Evolutionary conservation across 2,113 vertebrate genomes (phyloP).

Genomic region (Phrynocephalus versicolor): DNA sequence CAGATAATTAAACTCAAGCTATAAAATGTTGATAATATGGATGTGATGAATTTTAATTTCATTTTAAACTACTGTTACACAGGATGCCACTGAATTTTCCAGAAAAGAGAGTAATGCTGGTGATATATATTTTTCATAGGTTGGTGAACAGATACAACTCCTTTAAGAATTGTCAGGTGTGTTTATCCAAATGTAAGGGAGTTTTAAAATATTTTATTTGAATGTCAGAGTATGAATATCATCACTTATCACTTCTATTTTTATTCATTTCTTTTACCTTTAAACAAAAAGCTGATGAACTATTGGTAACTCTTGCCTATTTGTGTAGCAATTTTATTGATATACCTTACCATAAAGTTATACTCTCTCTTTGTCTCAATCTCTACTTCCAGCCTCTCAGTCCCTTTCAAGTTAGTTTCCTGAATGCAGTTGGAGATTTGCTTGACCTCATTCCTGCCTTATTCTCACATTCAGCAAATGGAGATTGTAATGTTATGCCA

Average conservation of each 20-base stretch:
- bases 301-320: not conserved
- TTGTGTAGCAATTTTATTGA: not conserved
- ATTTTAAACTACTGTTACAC: not conserved
- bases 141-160: not conserved
- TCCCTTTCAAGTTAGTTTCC: slow-evolving; percentile 82
- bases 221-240: not conserved
- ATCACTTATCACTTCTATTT: not conserved
- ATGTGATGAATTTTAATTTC: too few relatives aligned
- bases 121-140: not conserved
- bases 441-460: slow-evolving; percentile 88
- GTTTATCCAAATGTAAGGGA: not conserved
- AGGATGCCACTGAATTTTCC: not conserved
- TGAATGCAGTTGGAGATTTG: slow-evolving; percentile 87
- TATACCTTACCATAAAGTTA: not conserved
- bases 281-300: not conserved
- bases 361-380: not conserved
- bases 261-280: not conserved
- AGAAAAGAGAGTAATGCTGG: not conserved
- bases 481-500: slow-evolving; percentile 28
- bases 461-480: slow-evolving; percentile 53
- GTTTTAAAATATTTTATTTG: not conserved
- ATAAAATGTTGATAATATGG: too few relatives aligned
- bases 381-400: slow-evolving; percentile 77
- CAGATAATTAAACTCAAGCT: too few relatives aligned
- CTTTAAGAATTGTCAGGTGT: not conserved